Percentiles rank a stretch among this genome's conserved stretches.
These are phyloP conservation scores for Sminthurinus aureus DNA, from an alignment of 2,888 invertebrate genomes.

Conservation along the genomic window DNA sequence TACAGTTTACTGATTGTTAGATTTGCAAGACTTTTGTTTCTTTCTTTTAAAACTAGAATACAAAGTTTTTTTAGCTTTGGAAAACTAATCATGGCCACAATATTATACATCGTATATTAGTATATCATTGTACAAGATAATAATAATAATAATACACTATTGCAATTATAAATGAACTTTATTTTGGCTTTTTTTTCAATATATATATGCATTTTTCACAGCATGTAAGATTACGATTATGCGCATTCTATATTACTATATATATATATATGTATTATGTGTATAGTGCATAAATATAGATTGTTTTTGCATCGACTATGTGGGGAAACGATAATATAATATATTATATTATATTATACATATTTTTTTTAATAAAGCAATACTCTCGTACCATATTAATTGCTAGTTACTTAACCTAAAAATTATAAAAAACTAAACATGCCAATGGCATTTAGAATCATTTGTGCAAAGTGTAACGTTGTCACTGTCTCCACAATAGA, in stretches of 20 bases:
- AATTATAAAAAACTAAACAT: conserved; percentile 4
- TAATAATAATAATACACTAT: neutral
- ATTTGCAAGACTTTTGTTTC: no score
- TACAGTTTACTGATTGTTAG: no score
- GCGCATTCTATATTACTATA: neutral
- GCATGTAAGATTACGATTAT: neutral
- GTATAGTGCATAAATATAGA: neutral
- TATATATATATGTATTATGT: neutral
- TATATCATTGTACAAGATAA: neutral
- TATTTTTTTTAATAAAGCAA: neutral
- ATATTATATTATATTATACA: no score
- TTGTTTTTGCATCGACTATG: neutral
- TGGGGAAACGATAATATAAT: neutral
- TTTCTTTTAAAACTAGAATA: no score
- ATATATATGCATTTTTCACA: no score
- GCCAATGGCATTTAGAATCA: conserved; percentile 26
- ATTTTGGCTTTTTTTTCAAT: neutral
- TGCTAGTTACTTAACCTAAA: neutral
- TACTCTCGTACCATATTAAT: neutral
- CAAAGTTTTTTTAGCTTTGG: neutral
- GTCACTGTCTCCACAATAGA: neutral
- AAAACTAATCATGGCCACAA: neutral
- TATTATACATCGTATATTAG: neutral
- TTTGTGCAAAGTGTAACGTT: conserved; percentile 12
- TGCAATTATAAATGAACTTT: neutral